Percentiles rank a stretch among this genome's conserved stretches.
phyloP scores from a whole-genome alignment of 2,113 vertebrate genomes.

The Spheniscus mendiculus region DNA sequence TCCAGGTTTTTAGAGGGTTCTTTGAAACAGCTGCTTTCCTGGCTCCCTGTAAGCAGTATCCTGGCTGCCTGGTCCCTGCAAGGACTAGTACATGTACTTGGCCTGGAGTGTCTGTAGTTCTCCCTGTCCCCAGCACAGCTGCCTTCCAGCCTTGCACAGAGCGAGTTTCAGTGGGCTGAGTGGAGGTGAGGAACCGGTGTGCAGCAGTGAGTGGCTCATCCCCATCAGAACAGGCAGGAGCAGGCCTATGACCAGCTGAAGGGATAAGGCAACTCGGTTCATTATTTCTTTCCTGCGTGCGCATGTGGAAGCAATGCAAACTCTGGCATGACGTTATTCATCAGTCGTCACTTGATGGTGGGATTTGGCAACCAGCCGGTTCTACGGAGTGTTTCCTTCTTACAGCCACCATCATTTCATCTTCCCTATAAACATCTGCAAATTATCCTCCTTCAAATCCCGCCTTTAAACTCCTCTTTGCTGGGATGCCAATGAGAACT shows the following conservation, averaged over 20 bases:
- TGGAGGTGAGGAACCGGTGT: rapidly evolving
- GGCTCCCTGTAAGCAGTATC: not conserved
- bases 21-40: not conserved
- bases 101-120: rapidly evolving
- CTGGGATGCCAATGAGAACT: not conserved
- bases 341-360: not conserved
- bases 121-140: not conserved
- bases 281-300: not conserved
- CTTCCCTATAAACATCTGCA: not conserved
- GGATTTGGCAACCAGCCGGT: not conserved
- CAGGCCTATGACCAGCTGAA: not conserved
- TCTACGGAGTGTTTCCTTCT: not conserved
- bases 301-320: not conserved
- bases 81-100: not conserved
- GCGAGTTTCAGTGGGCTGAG: not conserved
- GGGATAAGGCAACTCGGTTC: not conserved
- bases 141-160: not conserved
- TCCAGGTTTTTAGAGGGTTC: not conserved
- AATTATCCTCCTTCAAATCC: not conserved
- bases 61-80: not conserved
- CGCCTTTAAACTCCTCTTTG: not conserved
- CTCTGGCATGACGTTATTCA: not conserved
- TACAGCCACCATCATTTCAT: not conserved
- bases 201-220: not conserved
- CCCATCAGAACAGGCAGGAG: not conserved